These are phyloP conservation scores for Centropyge bicolor DNA, from an alignment of 2,797 vertebrate genomes.

Conservation along the genomic window DNA sequence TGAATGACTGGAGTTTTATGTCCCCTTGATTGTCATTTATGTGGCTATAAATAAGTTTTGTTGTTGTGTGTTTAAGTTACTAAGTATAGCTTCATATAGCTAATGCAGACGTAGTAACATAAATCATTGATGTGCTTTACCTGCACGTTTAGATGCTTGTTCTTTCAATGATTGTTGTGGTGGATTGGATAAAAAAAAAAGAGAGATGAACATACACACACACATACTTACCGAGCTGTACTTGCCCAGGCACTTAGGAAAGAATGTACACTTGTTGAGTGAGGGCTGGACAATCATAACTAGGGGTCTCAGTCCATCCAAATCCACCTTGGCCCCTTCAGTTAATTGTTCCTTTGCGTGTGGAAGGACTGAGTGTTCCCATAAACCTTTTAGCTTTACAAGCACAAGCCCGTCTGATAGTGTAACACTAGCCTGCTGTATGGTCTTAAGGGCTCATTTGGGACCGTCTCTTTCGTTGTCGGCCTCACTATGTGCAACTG, in stretches of 20 bases:
- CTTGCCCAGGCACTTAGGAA: conserved; percentile 15
- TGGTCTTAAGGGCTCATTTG: conserved; percentile 36
- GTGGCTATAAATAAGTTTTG: neutral
- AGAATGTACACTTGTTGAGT: conserved; percentile 32
- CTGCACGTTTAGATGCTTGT: neutral
- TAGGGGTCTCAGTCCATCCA: conserved; percentile 6
- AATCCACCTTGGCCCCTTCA: conserved; percentile 5
- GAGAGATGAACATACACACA: neutral
- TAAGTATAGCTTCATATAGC: neutral
- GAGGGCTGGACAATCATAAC: neutral
- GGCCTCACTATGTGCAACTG: conserved; percentile 24
- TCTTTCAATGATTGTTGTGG: neutral
- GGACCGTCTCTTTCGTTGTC: conserved; percentile 13
- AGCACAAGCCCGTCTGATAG: conserved; percentile 18
- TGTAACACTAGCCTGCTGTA: conserved; percentile 31
- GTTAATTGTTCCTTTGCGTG: conserved; percentile 38
- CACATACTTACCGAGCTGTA: neutral
- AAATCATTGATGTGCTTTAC: neutral
- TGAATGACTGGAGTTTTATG: neutral
- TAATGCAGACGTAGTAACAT: neutral
- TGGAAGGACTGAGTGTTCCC: conserved; percentile 42
- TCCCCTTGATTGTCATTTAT: neutral
- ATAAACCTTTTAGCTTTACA: conserved; percentile 48
- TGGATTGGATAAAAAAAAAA: neutral
- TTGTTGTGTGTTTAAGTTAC: neutral